Evolutionary conservation across 2,888 invertebrate species (phyloP), one percentile per base, ranked within the genome.

Genomic region (Melitaea athalia): DNA sequence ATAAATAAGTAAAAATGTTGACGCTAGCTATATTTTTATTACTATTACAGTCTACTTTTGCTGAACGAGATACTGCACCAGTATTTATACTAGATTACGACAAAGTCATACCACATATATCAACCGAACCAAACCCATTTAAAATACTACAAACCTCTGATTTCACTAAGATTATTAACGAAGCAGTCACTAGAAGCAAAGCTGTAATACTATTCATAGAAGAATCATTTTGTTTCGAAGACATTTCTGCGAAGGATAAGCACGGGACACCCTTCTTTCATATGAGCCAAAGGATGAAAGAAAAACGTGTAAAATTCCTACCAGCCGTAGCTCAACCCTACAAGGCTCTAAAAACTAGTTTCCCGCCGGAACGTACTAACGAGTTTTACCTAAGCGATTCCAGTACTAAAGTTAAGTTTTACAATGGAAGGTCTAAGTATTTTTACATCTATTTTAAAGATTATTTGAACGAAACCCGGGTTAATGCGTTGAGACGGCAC

Each of bases 361-460:
- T 89, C 0, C 79, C 74, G 0, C 81, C 78, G 0, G 68, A 75
- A 0, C 59, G 70, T 0, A 67, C 63, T 0, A 88, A 88, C 42
- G 77, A 79, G 0, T 84, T 81, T 42, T 63, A 79, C 55, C 49
- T 88, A 8, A 75, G 71, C 3, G 73, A 72, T 0, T 60, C 64
- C 0, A 77, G 72, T 43, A 69, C 72, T 1, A 83, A 82, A 43
- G 24, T 85, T 0, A 72, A 80, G 12, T 67, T 82, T 1, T 74
- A 75, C 1, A 77, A 84, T 3, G 66, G 64, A 0, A 75, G 70
- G 33, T 78, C 78, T 7, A 84, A 82, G n/a, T 81, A 86, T 68
- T 72, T 83, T 0, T 89, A 87, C 49, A 74, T 91, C 0, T 83
- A 76, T 68, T 91, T 91, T 45, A 67, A 80, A 62, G 85, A 88